A percentile compares a stretch with the other conserved stretches of the same genome.
phyloP scores from a whole-genome alignment of 1,140 invertebrate species.

The Trachymyrmex septentrionalis region DNA sequence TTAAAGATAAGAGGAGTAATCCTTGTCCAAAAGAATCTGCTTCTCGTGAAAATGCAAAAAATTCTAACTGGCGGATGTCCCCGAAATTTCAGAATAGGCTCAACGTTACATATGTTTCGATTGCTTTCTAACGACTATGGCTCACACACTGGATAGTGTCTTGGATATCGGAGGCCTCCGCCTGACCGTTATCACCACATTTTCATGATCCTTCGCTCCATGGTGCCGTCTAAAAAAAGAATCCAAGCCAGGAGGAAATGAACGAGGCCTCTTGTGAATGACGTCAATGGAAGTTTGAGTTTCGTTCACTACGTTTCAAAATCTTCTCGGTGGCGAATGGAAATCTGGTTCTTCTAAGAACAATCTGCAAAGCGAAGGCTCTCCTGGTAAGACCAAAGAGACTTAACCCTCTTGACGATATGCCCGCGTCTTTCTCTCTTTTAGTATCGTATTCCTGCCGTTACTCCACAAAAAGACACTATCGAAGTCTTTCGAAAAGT shows the following conservation, averaged over 20 bases:
- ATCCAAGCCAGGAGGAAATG: conserved; percentile 8
- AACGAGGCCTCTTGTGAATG: conserved; percentile 58
- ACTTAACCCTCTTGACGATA: neutral
- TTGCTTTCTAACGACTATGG: conserved; percentile 76
- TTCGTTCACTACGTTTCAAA: conserved; percentile 49
- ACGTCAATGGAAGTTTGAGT: conserved; percentile 55
- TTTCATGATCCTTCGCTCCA: conserved; percentile 84
- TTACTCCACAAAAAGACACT: conserved; percentile 23
- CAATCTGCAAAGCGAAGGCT: conserved; percentile 8
- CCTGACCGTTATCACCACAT: conserved; percentile 83
- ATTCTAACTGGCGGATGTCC: neutral
- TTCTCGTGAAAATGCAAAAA: conserved; percentile 19
- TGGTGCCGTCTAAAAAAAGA: conserved; percentile 71
- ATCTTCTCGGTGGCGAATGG: neutral
- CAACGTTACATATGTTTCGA: conserved; percentile 9
- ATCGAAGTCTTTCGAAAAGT: conserved; percentile 79
- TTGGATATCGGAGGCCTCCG: conserved; percentile 78
- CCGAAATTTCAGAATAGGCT: conserved; percentile 1
- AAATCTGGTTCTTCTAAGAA: neutral
- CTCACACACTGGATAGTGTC: conserved; percentile 85
- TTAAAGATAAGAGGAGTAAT: neutral
- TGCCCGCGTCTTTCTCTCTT: neutral
- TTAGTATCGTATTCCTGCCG: neutral
- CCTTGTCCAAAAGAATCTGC: neutral
- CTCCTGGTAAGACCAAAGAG: neutral